Conservation (phyloP, 2,888 invertebrate genomes). For the Hylaea fasciaria region DNA sequence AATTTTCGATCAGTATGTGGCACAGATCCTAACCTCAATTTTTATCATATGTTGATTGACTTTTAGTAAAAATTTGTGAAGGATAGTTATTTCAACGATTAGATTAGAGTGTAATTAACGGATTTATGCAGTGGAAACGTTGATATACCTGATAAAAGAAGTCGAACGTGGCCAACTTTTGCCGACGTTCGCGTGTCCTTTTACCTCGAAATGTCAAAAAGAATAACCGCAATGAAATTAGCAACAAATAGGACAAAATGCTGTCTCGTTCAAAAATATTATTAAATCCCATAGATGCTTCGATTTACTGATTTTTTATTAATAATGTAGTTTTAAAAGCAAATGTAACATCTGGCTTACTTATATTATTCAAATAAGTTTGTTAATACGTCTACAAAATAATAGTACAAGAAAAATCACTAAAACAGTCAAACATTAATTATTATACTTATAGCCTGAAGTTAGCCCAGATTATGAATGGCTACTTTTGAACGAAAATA, state of each 20-base stretch:
- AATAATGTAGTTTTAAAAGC: no score
- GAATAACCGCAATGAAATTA: conserved; percentile 53
- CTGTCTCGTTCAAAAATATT: background rate
- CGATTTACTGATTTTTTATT: no score
- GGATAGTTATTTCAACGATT: conserved; percentile 25
- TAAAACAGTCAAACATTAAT: no score
- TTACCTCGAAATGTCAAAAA: conserved; percentile 78
- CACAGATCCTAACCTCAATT: conserved; percentile 77
- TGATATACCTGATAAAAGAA: conserved; percentile 72
- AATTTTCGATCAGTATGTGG: conserved; percentile 67
- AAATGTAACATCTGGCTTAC: no score
- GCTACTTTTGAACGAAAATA: background rate
- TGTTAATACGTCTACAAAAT: no score
- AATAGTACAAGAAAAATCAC: no score
- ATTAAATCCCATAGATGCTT: no score
- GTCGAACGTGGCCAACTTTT: conserved; percentile 75
- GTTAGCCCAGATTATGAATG: background rate
- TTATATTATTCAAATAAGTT: no score
- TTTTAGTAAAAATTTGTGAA: conserved; percentile 34
- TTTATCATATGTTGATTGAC: conserved; percentile 48
- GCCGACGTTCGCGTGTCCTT: conserved; percentile 83
- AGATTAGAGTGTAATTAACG: conserved; percentile 24
- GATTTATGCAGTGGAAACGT: conserved; percentile 34
- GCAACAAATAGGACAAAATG: conserved; percentile 23
- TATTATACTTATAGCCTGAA: background rate